These are phyloP conservation scores for Cryptocheilus praepositus DNA, from an alignment of 2,888 invertebrate genomes.

Conservation along the genomic window DNA sequence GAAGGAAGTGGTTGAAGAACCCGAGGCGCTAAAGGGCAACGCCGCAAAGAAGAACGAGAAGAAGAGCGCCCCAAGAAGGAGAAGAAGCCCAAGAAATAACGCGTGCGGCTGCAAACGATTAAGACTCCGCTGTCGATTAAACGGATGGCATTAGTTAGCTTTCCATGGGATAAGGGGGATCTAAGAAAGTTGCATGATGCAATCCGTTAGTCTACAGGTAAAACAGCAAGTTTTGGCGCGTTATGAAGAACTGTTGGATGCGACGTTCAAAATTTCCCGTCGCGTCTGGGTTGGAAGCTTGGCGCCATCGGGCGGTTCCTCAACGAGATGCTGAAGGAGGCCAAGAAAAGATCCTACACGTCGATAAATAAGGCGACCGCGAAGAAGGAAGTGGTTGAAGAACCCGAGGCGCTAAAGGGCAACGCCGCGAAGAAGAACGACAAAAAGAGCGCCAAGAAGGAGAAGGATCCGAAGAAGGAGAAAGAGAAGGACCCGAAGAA, in stretches of 20 bases:
- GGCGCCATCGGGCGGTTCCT: slow-evolving; percentile 61
- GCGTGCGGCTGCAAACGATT: too few relatives aligned
- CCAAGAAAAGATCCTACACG: slow-evolving; percentile 34
- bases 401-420: slow-evolving; percentile 54
- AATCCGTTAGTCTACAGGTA: too few relatives aligned
- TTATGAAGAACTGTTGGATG: too few relatives aligned
- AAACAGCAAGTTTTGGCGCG: too few relatives aligned
- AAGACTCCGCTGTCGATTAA: too few relatives aligned
- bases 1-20: slow-evolving; percentile 38
- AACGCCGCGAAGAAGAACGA: slow-evolving; percentile 35
- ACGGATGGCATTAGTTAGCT: too few relatives aligned
- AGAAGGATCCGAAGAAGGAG: slow-evolving; percentile 18
- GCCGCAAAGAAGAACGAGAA: slow-evolving; percentile 19
- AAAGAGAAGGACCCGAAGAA: slow-evolving; percentile 2
- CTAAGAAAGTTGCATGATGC: too few relatives aligned
- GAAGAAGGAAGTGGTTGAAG: slow-evolving; percentile 39
- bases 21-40: slow-evolving; percentile 54
- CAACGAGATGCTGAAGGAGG: slow-evolving; percentile 47
- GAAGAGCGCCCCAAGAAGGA: too few relatives aligned
- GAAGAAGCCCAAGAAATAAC: slow-evolving; percentile 9
- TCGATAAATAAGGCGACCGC: slow-evolving; percentile 33
- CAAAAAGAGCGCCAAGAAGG: slow-evolving; percentile 33
- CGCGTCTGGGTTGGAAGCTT: slow-evolving; percentile 68
- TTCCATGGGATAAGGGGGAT: too few relatives aligned
- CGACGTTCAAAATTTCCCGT: too few relatives aligned